A percentile compares a stretch with the other conserved stretches of the same genome.
Conservation (phyloP, 2,888 invertebrate genomes). For the Plusia festucae region DNA sequence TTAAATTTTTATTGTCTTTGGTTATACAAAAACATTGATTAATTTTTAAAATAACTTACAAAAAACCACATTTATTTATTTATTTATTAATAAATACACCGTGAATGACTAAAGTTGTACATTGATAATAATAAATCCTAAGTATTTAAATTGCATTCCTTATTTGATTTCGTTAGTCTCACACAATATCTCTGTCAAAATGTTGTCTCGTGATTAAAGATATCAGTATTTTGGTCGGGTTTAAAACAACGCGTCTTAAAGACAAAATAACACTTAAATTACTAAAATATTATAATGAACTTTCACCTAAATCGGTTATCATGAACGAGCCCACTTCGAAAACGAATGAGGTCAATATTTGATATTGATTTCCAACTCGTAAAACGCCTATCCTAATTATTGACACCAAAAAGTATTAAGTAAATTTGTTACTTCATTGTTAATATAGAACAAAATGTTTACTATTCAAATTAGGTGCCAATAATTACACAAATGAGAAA, state of each 20-base stretch:
- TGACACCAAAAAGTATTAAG: slow-evolving; percentile 21
- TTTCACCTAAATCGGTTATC: slow-evolving; percentile 13
- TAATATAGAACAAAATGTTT: slow-evolving; percentile 1
- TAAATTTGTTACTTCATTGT: slow-evolving; percentile 27
- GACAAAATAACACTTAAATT: slow-evolving; percentile 50
- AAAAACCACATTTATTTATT: slow-evolving; percentile 85
- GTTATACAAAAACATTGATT: slow-evolving; percentile 90
- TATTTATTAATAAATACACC: slow-evolving; percentile 77
- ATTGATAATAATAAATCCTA: slow-evolving; percentile 80
- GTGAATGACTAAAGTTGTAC: slow-evolving; percentile 86
- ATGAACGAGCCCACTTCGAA: slow-evolving; percentile 44
- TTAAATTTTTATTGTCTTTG: slow-evolving; percentile 90
- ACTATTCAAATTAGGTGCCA: slow-evolving; percentile 28
- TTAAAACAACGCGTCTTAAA: slow-evolving; percentile 49
- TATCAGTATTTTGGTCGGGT: slow-evolving; percentile 59
- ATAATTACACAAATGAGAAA: slow-evolving; percentile 21
- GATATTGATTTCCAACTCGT: slow-evolving; percentile 15
- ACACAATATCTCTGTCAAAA: slow-evolving; percentile 37
- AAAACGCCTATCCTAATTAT: slow-evolving; percentile 29
- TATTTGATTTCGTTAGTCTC: slow-evolving; percentile 52
- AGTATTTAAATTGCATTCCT: slow-evolving; percentile 53
- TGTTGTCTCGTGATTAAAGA: slow-evolving; percentile 22
- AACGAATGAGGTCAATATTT: slow-evolving; percentile 18
- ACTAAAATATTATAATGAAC: slow-evolving; percentile 35
- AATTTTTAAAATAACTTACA: slow-evolving; percentile 89